Evolutionary conservation across 2,888 invertebrate genomes (phyloP), one percentile per base, ranked within the genome.

Genomic region (Seira ritae): DNA sequence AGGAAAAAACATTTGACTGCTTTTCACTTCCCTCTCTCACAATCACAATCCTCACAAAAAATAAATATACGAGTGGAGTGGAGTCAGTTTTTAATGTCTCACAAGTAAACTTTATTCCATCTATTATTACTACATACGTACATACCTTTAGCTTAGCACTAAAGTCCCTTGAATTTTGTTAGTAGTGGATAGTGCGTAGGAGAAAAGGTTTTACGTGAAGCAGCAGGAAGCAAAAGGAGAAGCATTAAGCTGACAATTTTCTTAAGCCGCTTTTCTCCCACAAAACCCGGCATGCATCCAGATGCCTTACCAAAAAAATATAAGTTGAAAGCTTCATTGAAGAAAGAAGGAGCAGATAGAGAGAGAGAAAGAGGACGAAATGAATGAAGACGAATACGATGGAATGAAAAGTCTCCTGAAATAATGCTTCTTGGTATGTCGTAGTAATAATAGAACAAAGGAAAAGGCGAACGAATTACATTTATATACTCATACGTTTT

Each of bases 241-340:
- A 50, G 73, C 74, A 69, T 80, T 80, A 74, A 80, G 46, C 60
- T 74, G 80, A 80, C 80, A 81, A 81, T 81, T 81, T 71, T 71
- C 65, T 31, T 81, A 81, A 81, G 80, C 80, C 75, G 74, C 74
- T 81, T 81, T 81, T 81, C 80, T 81, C 80, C 31, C 65, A 81
- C 67, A 68, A 71, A 79, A 31, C 78, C 60, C 68, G 70, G 73
- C 71, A 55, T 75, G 70, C 65, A 75, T 81, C 74, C 74, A 72
- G 55, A 70, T 80, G 80, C 46, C 75, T 76, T 50, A 42, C 22
- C 20, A 15, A 42, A 80, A 55, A 55, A 31, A 31, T 4, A 69
- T 4, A 69, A 71, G 46, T 70, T 42, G 70, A 81, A 73, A 73
- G 71, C 66, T 75, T 70, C 70, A 69, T 46, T 65, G 23, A 55